These are phyloP conservation scores for Isaurus tuberculatus DNA, from an alignment of 92 coral and sea anemone genomes.

Conservation along the genomic window DNA sequence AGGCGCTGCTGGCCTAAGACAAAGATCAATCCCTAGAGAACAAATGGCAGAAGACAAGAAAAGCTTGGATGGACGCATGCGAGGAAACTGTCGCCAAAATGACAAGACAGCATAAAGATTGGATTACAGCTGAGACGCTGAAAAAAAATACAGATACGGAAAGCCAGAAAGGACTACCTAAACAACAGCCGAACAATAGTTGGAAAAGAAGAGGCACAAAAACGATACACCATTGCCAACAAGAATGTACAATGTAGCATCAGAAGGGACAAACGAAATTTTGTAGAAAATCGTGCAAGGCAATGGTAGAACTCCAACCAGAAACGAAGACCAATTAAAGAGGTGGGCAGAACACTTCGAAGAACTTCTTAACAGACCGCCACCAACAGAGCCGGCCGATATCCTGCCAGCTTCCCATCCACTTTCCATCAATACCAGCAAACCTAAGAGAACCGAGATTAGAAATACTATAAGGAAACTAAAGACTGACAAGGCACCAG, in stretches of 20 bases:
- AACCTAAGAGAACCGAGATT: conserved; percentile 2
- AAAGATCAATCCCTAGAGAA: conserved; percentile 27
- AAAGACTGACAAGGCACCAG: neutral
- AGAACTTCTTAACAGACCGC: neutral
- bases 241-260: conserved; percentile 5
- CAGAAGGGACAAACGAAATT: neutral
- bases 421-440: neutral
- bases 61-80: neutral
- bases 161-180: neutral
- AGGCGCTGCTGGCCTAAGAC: neutral
- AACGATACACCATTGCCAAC: conserved; percentile 8
- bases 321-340: neutral
- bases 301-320: neutral
- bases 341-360: no score
- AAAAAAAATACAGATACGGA: conserved; percentile 16
- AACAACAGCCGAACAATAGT: conserved; percentile 27
- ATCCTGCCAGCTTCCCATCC: neutral
- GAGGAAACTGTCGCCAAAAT: neutral
- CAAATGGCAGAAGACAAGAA: conserved; percentile 22
- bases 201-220: conserved; percentile 21
- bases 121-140: conserved; percentile 25
- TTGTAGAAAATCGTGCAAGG: conserved; percentile 7
- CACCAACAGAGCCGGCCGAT: conserved; percentile 3
- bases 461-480: conserved; percentile 5
- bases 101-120: neutral